Evolutionary conservation across 2,113 vertebrate genomes (phyloP), one percentile per base, ranked within the genome.

Genomic region (Halcyon senegalensis): DNA sequence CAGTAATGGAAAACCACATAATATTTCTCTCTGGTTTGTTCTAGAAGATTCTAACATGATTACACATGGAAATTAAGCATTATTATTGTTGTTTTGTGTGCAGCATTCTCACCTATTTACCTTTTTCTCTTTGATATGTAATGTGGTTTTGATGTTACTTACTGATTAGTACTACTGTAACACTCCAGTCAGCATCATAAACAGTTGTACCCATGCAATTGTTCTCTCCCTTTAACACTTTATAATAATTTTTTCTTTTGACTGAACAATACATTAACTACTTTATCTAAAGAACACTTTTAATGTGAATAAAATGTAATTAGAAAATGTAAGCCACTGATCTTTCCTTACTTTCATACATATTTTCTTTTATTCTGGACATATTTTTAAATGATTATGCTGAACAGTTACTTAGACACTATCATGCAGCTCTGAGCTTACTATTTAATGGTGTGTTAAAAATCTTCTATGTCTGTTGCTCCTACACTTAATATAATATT

Each of bases 391-490:
- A 69, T 72, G 0, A 66, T 66, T 85, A 56, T 69, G 31, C 20
- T 78, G 31, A 72, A 63, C 55, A 87, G n/a, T 85, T 91, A 64
- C 30, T 79, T 87, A 88, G 70, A 43, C 8, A 21, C 18, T 73
- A 46, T 41, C 9, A 80, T 14, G 14, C 59, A 84, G 23, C 55
- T 90, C 21, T 55, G 67, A 73, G 41, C 90, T 94, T 92, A 92
- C n/a, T 89, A 59, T 50, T 90, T 85, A 90, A 94, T 58, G 30
- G 16, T 44, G 89, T 67, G 80, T 81, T 80, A 77, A 86, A 87
- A 90, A 70, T 31, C 16, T 94, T 93, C n/a, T 46, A 12, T 66
- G 35, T 8, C 16, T 90, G 35, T 75, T 85, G 20, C 5, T 93
- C 16, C 33, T 50, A 43, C 11, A 80, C 20, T 76, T 58, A 62